phyloP scores from a whole-genome alignment of 2,888 invertebrate genomes.

The Phalera bucephala region DNA sequence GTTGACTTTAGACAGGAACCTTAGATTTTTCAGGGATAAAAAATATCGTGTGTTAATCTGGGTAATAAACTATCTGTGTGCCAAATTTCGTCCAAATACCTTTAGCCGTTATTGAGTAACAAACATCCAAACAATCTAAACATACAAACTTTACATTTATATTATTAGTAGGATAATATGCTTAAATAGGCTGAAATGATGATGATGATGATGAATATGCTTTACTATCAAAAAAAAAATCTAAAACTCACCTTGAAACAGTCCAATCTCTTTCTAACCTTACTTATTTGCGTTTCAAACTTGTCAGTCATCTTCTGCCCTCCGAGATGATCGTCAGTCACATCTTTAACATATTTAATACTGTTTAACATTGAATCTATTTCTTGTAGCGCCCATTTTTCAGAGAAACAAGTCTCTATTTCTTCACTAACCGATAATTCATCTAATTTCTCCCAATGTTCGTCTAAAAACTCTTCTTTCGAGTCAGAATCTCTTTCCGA shows the following conservation, averaged over 20 bases:
- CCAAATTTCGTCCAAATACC: too few relatives aligned
- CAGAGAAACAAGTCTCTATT: constrained; percentile 66
- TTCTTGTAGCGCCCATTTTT: constrained; percentile 56
- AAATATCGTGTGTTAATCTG: too few relatives aligned
- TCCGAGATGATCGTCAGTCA: constrained; percentile 46
- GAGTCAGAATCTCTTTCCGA: constrained; percentile 37
- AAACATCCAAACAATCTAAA: too few relatives aligned
- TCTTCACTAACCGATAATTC: constrained; percentile 28
- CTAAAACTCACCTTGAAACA: constrained; percentile 66
- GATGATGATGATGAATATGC: too few relatives aligned
- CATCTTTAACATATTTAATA: constrained; percentile 56
- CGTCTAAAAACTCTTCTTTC: constrained; percentile 45
- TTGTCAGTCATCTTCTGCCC: constrained; percentile 50
- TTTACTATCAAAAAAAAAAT: too few relatives aligned
- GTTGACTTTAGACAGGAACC: too few relatives aligned
- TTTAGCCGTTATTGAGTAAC: too few relatives aligned
- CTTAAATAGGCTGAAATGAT: too few relatives aligned
- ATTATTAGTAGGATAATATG: too few relatives aligned
- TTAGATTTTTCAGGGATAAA: too few relatives aligned
- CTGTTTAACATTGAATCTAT: constrained; percentile 62
- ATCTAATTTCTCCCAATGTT: constrained; percentile 26
- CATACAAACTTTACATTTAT: too few relatives aligned
- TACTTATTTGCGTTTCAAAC: constrained; percentile 50
- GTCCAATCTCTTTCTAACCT: constrained; percentile 47
- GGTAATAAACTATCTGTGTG: too few relatives aligned